These are phyloP conservation scores for Megalurothrips usitatus DNA, from an alignment of 2,888 invertebrate species.

Conservation along the genomic window DNA sequence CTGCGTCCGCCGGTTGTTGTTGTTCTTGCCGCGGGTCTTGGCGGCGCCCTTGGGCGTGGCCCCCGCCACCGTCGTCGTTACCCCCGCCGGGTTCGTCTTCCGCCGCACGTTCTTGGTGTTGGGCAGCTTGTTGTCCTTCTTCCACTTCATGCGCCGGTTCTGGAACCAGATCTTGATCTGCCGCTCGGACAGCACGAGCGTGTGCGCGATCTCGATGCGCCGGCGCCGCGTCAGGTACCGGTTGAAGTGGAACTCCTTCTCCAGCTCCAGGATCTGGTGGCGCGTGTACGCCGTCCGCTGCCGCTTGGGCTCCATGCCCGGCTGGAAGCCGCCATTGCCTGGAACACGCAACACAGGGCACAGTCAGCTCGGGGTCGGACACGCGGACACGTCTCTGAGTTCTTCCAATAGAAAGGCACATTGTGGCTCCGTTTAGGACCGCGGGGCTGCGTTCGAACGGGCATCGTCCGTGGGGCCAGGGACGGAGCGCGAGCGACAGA, in stretches of 20 bases:
- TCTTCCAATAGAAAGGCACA: too few relatives aligned
- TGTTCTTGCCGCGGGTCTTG: slow-evolving; percentile 1
- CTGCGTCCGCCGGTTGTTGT: slow-evolving; percentile 15
- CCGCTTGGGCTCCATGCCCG: slow-evolving; percentile 85
- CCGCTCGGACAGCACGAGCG: slow-evolving; percentile 84
- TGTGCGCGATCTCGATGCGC: slow-evolving; percentile 96
- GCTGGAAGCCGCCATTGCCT: slow-evolving; percentile 23
- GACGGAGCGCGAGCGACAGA: too few relatives aligned
- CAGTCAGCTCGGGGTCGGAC: too few relatives aligned
- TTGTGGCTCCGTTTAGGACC: too few relatives aligned
- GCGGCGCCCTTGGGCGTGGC: slow-evolving; percentile 3
- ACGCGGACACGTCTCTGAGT: too few relatives aligned
- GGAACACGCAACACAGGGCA: not conserved
- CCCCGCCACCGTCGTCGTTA: slow-evolving; percentile 52
- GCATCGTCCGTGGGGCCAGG: too few relatives aligned
- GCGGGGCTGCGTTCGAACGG: too few relatives aligned
- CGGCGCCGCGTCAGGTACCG: slow-evolving; percentile 90
- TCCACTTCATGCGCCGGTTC: slow-evolving; percentile 80
- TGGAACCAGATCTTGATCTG: slow-evolving; percentile 90
- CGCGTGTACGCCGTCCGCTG: slow-evolving; percentile 96
- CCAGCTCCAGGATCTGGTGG: slow-evolving; percentile 94
- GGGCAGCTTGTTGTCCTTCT: slow-evolving; percentile 82
- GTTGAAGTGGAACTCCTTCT: slow-evolving; percentile 97
- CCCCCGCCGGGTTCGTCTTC: slow-evolving; percentile 71
- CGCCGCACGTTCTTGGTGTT: slow-evolving; percentile 75